phyloP scores from a whole-genome alignment of 2,888 invertebrate genomes.

The Phalera bucephala region DNA sequence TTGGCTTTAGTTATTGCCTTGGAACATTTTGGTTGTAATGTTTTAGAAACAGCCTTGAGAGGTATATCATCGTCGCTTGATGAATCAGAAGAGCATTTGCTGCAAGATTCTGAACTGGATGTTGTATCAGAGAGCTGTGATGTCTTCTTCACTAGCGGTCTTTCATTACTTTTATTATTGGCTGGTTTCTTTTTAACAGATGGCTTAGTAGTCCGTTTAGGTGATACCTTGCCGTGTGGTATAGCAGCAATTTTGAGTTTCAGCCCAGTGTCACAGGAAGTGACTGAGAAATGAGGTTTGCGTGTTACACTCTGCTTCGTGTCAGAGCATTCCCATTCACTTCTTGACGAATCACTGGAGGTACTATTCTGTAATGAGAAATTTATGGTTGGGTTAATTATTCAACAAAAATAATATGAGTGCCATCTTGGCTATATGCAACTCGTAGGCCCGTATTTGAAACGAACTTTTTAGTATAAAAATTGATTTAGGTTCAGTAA shows the following conservation, averaged over 20 bases:
- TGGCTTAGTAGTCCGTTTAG: slow-evolving; percentile 61
- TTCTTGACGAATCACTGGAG: slow-evolving; percentile 65
- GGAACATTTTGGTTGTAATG: slow-evolving; percentile 56
- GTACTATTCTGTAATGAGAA: slow-evolving; percentile 65
- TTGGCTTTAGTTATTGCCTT: slow-evolving; percentile 47
- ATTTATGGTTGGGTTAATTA: slow-evolving; percentile 7
- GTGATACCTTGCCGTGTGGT: slow-evolving; percentile 68
- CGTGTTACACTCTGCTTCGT: slow-evolving; percentile 54
- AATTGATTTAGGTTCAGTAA: no score
- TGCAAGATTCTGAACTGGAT: slow-evolving; percentile 78
- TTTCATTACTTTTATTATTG: slow-evolving; percentile 38
- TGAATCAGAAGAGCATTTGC: slow-evolving; percentile 72
- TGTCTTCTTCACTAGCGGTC: slow-evolving; percentile 50
- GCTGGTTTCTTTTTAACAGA: slow-evolving; percentile 60
- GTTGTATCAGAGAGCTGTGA: slow-evolving; percentile 64
- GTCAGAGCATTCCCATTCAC: slow-evolving; percentile 72
- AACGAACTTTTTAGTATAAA: no score
- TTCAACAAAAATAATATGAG: no score
- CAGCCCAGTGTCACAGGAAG: slow-evolving; percentile 83
- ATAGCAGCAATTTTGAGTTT: slow-evolving; percentile 85
- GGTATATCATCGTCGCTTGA: slow-evolving; percentile 77
- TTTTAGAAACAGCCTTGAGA: slow-evolving; percentile 67
- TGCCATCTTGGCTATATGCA: no score
- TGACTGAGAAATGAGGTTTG: slow-evolving; percentile 84
- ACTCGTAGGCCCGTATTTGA: no score